Evolutionary conservation across 2,888 invertebrate genomes (phyloP), one percentile per base, ranked within the genome.

Genomic region (Lasioglossum malachurum): DNA sequence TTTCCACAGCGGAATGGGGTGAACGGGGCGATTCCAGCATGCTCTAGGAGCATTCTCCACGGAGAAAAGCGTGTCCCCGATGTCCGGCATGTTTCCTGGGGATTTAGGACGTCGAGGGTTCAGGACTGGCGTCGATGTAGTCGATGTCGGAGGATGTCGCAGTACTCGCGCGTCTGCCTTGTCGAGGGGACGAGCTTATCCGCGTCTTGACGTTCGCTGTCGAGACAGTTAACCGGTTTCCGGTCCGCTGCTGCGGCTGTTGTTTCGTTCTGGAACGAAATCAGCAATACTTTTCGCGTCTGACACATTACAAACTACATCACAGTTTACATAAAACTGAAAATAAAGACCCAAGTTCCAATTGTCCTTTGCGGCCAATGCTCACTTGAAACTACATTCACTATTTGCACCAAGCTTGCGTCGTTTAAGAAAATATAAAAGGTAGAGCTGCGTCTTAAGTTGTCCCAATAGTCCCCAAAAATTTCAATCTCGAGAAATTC

Each of bases 41-140:
- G 60, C 60, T 27, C 27, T 60, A 60, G 60, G 27, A 60, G 60
- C 67, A 35, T 67, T 67, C 67, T 67, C 3, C 19, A 19, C 67
- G 35, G 31, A 67, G 67, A 35, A 67, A 10, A 35, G 35, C 35
- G 4, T 38, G 69, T 4, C 38, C 16, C 3, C 35, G 38, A 69
- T n/a, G 1, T 38, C 12, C 38, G 69, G n/a, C 0, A 19, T 67
- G 23, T 73, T 16, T 4, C 3, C 35, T 12, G 31, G 53, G 69
- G 69, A 41, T 85, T 92, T 94, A 94, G 79, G 94, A 94, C 44
- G 93, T 94, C 41, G 94, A 94, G 71, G 94, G 92, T 85, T 94
- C 94, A 14, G 94, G 94, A 87, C 94, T 94, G 10, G 94, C 94
- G 80, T 94, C 94, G 88, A 94, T 94, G 89, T 91, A 94, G 88